A percentile compares a stretch with the other conserved stretches of the same genome.
phyloP scores from a whole-genome alignment of 2,113 vertebrate species.

The Xenopus borealis region DNA sequence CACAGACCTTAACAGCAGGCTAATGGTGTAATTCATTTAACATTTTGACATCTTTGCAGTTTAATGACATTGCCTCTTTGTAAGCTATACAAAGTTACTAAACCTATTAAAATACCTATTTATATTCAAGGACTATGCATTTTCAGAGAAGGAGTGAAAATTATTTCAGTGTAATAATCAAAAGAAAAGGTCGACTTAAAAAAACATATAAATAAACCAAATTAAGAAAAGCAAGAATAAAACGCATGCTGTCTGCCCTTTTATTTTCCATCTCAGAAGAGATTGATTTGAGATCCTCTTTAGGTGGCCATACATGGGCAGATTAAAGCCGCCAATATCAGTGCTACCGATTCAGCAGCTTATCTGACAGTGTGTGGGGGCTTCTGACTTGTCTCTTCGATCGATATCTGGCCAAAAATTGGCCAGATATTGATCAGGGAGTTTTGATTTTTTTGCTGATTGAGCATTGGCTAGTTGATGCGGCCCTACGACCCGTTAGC shows the following conservation, averaged over 20 bases:
- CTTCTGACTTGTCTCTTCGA: too few species aligned
- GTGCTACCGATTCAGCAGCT: too few species aligned
- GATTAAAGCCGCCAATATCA: too few species aligned
- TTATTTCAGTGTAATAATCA: background rate
- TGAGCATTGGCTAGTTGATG: too few species aligned
- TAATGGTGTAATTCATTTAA: background rate
- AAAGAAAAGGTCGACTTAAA: conserved; percentile 16
- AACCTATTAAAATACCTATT: background rate
- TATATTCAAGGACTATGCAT: background rate
- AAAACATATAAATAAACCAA: conserved; percentile 7
- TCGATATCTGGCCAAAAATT: too few species aligned
- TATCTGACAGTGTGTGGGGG: too few species aligned
- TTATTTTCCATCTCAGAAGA: background rate
- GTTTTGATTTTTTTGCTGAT: too few species aligned
- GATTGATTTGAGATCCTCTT: too few species aligned
- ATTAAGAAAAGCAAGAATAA: conserved; percentile 2
- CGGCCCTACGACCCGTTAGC: too few species aligned
- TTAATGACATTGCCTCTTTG: background rate
- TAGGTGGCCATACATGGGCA: too few species aligned
- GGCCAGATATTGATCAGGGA: too few species aligned
- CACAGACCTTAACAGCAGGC: background rate
- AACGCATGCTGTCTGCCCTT: conserved; percentile 3
- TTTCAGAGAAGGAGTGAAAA: background rate
- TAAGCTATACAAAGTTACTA: background rate
- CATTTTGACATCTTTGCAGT: background rate